Base-by-base conservation (phyloP, 2,888 invertebrate genomes). In the Pachymerium ferrugineum region DNA sequence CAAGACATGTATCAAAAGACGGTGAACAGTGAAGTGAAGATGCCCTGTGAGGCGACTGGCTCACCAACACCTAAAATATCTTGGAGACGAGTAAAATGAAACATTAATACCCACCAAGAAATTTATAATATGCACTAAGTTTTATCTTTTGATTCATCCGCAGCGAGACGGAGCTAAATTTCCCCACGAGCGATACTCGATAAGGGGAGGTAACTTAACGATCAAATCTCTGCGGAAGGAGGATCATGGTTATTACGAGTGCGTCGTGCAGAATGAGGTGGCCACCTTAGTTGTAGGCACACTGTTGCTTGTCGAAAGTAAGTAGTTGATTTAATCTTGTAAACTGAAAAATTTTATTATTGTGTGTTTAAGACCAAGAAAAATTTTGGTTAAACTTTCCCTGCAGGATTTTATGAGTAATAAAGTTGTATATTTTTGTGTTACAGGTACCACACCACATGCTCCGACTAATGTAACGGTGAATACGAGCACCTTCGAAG, bases 201-300 rank as follows among this genome's bases (percentile, higher is more conserved):
- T 90, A 74, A 85, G 88, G 74, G 92, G 91, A 70, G 96, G 97
- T 8, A 96, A 96, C 85, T 88, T 97, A 80, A 95, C 95, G 77
- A 92, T 97, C 78, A 92, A 92, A 80, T 90, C 90, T 79, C 86
- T 97, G 78, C 87, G 91, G 10, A 88, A 94, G 68, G 89, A 91
- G 76, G 97, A 97, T 85, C 94, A 96, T 83, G 97, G 96, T 69
- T 91, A 90, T 82, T 97, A 97, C 83, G 95, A 97, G 84, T 97
- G 97, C 84, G 91, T 96, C 78, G 95, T 94, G 28, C 89, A 91
- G 76, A 97, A 97, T 83, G 95, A 95, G 85, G 95, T 97, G 78
- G 94, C 96, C 67, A 95, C 94, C n/a, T 90, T 97, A 82, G 91
- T 94, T 74, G 90, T 93, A 22, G 89, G 92, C 78, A 82, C 83